Conservation (phyloP, 2,888 invertebrate species). For the Stenoptilia bipunctidactyla region DNA sequence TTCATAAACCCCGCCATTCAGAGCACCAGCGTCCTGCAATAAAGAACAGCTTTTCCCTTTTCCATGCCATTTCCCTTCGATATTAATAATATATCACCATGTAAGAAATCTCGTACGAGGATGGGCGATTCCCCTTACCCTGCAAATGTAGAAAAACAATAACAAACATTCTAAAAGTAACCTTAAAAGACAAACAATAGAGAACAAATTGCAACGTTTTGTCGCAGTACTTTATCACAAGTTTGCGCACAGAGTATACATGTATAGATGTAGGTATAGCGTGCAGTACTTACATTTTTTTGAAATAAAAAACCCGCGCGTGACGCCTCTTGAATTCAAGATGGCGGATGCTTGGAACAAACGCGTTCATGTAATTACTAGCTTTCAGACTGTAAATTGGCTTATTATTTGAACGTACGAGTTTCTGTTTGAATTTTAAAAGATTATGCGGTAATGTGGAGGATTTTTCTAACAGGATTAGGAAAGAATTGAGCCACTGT, state of each 20-base stretch:
- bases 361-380: too few relatives aligned
- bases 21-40: constrained; percentile 27
- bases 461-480: too few relatives aligned
- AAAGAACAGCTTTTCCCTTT: constrained; percentile 39
- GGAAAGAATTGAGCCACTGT: too few relatives aligned
- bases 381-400: constrained; percentile 17
- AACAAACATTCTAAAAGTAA: constrained; percentile 24
- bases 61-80: constrained; percentile 48
- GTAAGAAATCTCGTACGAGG: constrained; percentile 64
- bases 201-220: constrained; percentile 10
- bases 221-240: constrained; percentile 17
- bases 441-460: too few relatives aligned
- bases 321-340: constrained; percentile 62
- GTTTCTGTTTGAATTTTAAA: background rate
- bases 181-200: background rate
- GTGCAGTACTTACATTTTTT: constrained; percentile 53
- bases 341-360: constrained; percentile 34
- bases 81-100: constrained; percentile 63
- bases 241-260: constrained; percentile 58
- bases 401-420: constrained; percentile 7
- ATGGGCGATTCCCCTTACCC: constrained; percentile 49
- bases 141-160: constrained; percentile 34
- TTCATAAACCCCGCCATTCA: constrained; percentile 22
- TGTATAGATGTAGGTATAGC: constrained; percentile 56
- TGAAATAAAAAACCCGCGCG: constrained; percentile 37